Percentiles rank a stretch among this genome's conserved stretches.
Evolutionary conservation across 2,113 vertebrate species (phyloP).

Genomic region (Cochlearius cochlearius): DNA sequence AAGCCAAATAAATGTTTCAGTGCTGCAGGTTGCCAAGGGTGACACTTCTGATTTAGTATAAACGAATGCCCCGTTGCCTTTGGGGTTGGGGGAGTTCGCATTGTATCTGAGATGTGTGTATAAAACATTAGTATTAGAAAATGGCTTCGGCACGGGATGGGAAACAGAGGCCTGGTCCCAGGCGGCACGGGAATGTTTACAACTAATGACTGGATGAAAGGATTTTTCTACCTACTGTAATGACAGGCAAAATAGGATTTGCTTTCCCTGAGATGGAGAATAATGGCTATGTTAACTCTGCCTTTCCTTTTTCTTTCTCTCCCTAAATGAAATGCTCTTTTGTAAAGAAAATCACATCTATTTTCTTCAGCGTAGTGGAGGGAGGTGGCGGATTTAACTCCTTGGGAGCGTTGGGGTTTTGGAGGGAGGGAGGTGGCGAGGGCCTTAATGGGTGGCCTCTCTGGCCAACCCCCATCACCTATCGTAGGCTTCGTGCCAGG

Average conservation of each 20-base stretch:
- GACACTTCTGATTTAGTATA: conserved; percentile 99
- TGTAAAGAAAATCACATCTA: conserved; percentile 81
- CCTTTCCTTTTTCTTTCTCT: conserved; percentile 64
- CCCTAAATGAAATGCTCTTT: conserved; percentile 81
- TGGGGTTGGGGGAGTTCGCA: conserved; percentile 83
- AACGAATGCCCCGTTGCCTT: conserved; percentile 95
- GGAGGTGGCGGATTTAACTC: conserved; percentile 63
- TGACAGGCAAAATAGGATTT: conserved; percentile 82
- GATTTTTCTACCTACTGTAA: conserved; percentile 80
- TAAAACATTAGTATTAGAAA: conserved; percentile 86
- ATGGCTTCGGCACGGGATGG: conserved; percentile 77
- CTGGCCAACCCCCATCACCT: conserved; percentile 9
- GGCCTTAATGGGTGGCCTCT: conserved; percentile 1
- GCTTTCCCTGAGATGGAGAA: conserved; percentile 78
- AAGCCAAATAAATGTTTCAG: conserved; percentile 98
- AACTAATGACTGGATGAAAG: conserved; percentile 83
- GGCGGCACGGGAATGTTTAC: conserved; percentile 79
- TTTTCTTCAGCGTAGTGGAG: conserved; percentile 63
- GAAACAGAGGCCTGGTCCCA: conserved; percentile 79
- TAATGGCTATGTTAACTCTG: conserved; percentile 79
- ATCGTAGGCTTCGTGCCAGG: not conserved
- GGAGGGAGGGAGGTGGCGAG: not conserved
- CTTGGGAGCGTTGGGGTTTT: not conserved
- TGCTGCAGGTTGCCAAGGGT: conserved; percentile 97
- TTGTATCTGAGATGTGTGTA: conserved; percentile 83